These are phyloP conservation scores for Hirundo rustica DNA, from an alignment of 2,797 vertebrate species.

Conservation along the genomic window DNA sequence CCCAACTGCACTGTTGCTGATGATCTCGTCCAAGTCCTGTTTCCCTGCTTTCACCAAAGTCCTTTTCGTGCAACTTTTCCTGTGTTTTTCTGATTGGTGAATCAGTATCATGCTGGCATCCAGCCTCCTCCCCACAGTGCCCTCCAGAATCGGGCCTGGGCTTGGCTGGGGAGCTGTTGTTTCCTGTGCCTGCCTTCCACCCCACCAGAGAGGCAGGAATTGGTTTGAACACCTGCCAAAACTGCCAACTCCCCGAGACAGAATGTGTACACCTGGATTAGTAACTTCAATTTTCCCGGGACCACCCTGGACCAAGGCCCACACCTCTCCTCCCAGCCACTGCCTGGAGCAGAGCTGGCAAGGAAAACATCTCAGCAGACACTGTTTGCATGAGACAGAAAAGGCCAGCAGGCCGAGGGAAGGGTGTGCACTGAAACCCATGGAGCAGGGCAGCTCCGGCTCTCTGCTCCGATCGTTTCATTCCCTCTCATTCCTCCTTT, in stretches of 20 bases:
- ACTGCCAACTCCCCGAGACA: background rate
- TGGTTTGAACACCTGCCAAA: background rate
- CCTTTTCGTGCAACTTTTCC: background rate
- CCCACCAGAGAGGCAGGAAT: background rate
- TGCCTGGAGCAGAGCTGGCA: background rate
- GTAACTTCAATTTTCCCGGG: background rate
- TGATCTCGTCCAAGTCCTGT: background rate
- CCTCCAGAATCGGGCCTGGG: background rate
- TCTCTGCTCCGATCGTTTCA: accelerated
- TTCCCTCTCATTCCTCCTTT: background rate
- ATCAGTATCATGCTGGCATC: background rate
- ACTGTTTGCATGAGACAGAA: background rate
- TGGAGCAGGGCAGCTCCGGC: background rate
- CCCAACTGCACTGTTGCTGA: accelerated
- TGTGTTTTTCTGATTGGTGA: background rate
- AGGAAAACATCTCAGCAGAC: background rate
- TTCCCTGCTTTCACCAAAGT: background rate
- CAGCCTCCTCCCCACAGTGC: background rate
- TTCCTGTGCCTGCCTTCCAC: background rate
- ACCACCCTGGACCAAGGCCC: background rate
- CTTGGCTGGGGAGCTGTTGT: background rate
- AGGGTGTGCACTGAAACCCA: accelerated
- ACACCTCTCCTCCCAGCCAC: background rate
- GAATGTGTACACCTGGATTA: background rate
- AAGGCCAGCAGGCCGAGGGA: accelerated